Evolutionary conservation across 1,140 invertebrate species (phyloP).

Genomic region (Macrotrachela quadricornifera): DNA sequence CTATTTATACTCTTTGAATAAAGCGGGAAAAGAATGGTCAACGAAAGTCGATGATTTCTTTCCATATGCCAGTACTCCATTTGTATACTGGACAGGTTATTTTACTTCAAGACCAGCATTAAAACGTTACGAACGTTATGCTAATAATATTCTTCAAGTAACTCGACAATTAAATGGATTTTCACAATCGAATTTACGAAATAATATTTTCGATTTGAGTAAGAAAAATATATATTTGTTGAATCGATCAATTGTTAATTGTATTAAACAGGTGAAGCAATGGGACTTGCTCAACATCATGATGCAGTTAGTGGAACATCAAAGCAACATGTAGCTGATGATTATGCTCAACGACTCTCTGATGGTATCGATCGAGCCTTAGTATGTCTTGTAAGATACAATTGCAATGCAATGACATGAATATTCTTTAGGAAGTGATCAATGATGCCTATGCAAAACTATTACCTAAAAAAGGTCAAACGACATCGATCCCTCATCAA

Average conservation of each 20-base stretch:
- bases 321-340: slow-evolving; percentile 33
- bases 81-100: slow-evolving; percentile 80
- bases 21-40: slow-evolving; percentile 41
- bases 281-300: slow-evolving; percentile 75
- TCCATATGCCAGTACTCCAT: slow-evolving; percentile 60
- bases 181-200: neutral
- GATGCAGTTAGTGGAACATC: slow-evolving; percentile 38
- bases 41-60: slow-evolving; percentile 65
- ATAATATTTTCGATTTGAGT: too few relatives aligned
- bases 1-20: slow-evolving; percentile 59
- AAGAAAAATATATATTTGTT: neutral
- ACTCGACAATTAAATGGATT: slow-evolving; percentile 2
- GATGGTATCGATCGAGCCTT: slow-evolving; percentile 32
- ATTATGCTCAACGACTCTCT: slow-evolving; percentile 52
- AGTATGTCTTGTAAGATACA: neutral
- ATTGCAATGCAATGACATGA: neutral
- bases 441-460: slow-evolving; percentile 16
- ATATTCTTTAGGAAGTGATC: slow-evolving; percentile 21
- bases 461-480: slow-evolving; percentile 30
- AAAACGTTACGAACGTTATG: slow-evolving; percentile 49
- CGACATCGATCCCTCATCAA: slow-evolving; percentile 4
- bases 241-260: neutral
- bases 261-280: slow-evolving; percentile 22
- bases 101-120: slow-evolving; percentile 66
- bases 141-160: slow-evolving; percentile 49